Base-by-base conservation (phyloP, 2,888 invertebrate genomes). In the Pristionchus entomophagus region DNA sequence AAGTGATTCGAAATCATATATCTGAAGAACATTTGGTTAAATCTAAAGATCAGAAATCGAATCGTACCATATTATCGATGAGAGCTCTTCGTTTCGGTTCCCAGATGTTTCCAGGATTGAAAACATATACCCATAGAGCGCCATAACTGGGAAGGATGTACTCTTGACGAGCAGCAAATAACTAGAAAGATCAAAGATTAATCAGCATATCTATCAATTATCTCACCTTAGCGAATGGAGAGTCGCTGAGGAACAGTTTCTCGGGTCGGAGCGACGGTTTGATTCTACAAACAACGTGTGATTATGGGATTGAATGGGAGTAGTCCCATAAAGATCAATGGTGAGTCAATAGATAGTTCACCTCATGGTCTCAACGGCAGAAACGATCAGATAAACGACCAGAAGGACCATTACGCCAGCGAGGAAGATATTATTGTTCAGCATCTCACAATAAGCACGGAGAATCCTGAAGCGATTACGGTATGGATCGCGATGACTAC, bases 121-220 rank as follows among this genome's bases (percentile, higher is more conserved):
- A 90, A 14, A 93, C 92, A 38, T 92, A 89, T 6, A 93, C 90
- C 89, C 92, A 90, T 56, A 90, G 90, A 2, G 91, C 89, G 4
- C 91, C 89, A 82, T 93, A 93, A 87, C 90, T 90, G 0, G 93
- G 93, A 78, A 91, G 91, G 51, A 93, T 91, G 86, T 90, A 91
- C n/a, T 90, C 88, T 62, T 90, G 90, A 4, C 93, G 89, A 51
- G 91, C 88, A 12, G 89, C 89, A 87, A 92, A 88, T 22, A 93
- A 89, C 91, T 92, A 69, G 32, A 88, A 78, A 35, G 0, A 41
- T 82, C 8, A 6, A 56, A 14, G n/a, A 35, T 35, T 49, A 38
- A 35, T 45, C 10, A n/a, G n/a, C n/a, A n/a, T 49, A 80, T 10
- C 1, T 56, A 26, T 38, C 1, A 14, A n/a, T n/a, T 32, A n/a